Evolutionary conservation across 2,797 vertebrate genomes (phyloP).

Genomic region (Microchirus variegatus): DNA sequence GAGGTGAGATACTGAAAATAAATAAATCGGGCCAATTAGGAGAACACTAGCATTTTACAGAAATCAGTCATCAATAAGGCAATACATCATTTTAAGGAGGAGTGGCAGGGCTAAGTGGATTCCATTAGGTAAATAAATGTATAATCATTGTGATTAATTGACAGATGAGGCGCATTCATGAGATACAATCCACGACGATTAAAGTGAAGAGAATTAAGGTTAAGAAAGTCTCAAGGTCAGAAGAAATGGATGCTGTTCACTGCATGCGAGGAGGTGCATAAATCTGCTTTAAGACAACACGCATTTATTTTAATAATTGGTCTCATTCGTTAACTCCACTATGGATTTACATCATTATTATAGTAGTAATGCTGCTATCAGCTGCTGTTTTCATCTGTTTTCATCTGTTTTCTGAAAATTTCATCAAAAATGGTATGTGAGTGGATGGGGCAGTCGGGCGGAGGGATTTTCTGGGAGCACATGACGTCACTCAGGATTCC

Average conservation of each 20-base stretch:
- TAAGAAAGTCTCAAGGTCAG: not conserved
- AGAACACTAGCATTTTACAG: conserved; percentile 73
- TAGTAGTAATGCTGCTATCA: no score
- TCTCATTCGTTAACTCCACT: conserved; percentile 19
- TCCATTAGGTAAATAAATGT: conserved; percentile 82
- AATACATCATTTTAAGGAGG: conserved; percentile 78
- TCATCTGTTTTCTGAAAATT: no score
- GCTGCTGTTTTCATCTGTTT: no score
- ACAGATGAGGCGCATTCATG: conserved; percentile 73
- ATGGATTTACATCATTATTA: no score
- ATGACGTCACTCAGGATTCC: no score
- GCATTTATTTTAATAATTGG: conserved; percentile 18
- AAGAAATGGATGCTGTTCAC: conserved; percentile 13
- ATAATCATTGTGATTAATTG: conserved; percentile 83
- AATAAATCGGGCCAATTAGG: conserved; percentile 82
- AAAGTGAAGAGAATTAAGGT: conserved; percentile 47
- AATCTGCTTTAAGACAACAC: not conserved
- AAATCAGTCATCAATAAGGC: conserved; percentile 76
- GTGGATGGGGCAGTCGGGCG: no score
- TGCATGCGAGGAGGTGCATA: conserved; percentile 1
- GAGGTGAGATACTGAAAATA: conserved; percentile 75
- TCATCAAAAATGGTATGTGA: no score
- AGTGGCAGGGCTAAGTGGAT: conserved; percentile 73
- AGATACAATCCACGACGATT: conserved; percentile 57
- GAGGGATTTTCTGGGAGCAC: no score